Percentiles rank a stretch among this genome's conserved stretches.
Evolutionary conservation across 2,113 vertebrate genomes (phyloP).

Genomic region (Pachypanchax playfairii): DNA sequence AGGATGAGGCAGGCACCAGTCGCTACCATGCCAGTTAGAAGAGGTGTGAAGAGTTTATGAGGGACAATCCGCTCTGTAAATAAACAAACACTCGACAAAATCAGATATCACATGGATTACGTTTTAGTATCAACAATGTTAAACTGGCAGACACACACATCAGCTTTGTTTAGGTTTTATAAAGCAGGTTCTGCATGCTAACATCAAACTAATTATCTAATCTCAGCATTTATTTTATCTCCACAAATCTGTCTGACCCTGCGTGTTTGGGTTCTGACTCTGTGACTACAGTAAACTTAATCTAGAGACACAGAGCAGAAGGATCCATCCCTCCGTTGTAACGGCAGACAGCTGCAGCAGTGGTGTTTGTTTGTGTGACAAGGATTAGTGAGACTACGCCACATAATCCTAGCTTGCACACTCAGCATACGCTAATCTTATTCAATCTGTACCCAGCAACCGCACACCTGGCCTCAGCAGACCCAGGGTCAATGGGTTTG

Average conservation of each 20-base stretch:
- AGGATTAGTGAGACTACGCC: conserved; percentile 60
- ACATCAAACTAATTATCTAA: background rate
- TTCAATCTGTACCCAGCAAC: conserved; percentile 64
- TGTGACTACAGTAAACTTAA: background rate
- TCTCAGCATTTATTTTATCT: background rate
- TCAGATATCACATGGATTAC: conserved; percentile 18
- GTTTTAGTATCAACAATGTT: background rate
- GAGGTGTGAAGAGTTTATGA: conserved; percentile 93
- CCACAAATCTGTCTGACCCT: background rate
- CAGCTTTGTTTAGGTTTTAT: background rate
- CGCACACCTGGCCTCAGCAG: conserved; percentile 44
- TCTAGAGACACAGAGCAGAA: background rate
- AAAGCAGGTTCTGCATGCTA: background rate
- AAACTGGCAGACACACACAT: background rate
- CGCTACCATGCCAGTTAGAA: conserved; percentile 87
- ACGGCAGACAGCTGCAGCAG: conserved; percentile 60
- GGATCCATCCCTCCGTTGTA: conserved; percentile 10
- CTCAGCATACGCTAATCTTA: conserved; percentile 74
- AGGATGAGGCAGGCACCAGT: conserved; percentile 86
- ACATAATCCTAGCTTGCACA: conserved; percentile 69
- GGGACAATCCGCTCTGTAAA: conserved; percentile 83
- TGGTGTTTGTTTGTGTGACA: conserved; percentile 58
- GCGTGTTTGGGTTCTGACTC: background rate
- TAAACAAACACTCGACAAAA: conserved; percentile 34
- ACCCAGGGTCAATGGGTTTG: conserved; percentile 25